Percentiles rank a stretch among this genome's conserved stretches.
These are phyloP conservation scores for Zaprionus vittiger DNA, from an alignment of 1,140 invertebrate genomes.

Conservation along the genomic window DNA sequence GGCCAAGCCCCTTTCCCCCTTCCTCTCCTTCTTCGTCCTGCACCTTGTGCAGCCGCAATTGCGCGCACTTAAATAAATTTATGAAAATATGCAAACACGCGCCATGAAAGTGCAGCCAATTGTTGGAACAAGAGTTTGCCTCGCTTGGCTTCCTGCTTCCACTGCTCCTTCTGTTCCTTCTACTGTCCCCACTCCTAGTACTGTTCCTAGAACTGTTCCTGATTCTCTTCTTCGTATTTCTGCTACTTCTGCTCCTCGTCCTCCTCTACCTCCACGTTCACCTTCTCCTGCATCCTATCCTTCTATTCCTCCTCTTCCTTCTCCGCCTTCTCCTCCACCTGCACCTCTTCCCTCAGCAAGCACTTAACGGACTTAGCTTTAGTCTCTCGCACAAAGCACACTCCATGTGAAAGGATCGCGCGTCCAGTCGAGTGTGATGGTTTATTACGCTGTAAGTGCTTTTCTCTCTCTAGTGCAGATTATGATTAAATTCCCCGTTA, in stretches of 20 bases:
- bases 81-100: slow-evolving; percentile 48
- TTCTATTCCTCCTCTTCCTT: too few relatives aligned
- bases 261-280: too few relatives aligned
- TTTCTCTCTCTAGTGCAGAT: neutral
- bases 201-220: neutral
- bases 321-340: too few relatives aligned
- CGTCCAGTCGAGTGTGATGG: neutral
- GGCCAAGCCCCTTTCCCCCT: neutral
- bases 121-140: slow-evolving; percentile 3
- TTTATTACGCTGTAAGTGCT: neutral
- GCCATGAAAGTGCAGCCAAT: slow-evolving; percentile 40
- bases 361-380: neutral
- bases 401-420: neutral
- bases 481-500: neutral
- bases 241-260: too few relatives aligned
- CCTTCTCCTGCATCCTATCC: too few relatives aligned
- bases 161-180: too few relatives aligned
- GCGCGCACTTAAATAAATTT: slow-evolving; percentile 46
- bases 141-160: neutral
- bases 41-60: slow-evolving; percentile 19
- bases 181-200: neutral
- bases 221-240: too few relatives aligned
- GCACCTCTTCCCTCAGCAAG: too few relatives aligned
- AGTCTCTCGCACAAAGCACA: neutral
- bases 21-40: neutral